Conservation (phyloP, 2,113 vertebrate species). For the Proterorhinus semilunaris region DNA sequence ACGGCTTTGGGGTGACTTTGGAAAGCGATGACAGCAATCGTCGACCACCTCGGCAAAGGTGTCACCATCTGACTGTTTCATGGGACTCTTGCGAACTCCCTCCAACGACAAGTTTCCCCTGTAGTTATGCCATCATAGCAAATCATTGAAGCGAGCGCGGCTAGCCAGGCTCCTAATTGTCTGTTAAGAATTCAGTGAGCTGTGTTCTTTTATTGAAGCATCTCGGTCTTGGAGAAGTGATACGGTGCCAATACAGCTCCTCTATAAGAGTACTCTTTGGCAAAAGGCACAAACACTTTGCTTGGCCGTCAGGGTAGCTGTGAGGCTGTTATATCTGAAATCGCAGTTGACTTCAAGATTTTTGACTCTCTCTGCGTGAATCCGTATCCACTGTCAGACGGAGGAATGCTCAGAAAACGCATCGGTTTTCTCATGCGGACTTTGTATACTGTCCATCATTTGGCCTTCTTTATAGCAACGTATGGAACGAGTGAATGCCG, state of each 20-base stretch:
- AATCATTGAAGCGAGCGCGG: slow-evolving; percentile 73
- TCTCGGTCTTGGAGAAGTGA: slow-evolving; percentile 75
- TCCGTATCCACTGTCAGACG: slow-evolving; percentile 60
- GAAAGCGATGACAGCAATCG: slow-evolving; percentile 72
- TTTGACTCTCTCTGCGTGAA: slow-evolving; percentile 58
- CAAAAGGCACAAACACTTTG: slow-evolving; percentile 77
- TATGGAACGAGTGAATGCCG: not conserved
- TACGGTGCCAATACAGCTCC: slow-evolving; percentile 74
- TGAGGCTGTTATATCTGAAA: slow-evolving; percentile 76
- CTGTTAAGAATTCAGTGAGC: slow-evolving; percentile 76
- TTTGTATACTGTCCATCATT: slow-evolving; percentile 6
- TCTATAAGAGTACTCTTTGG: slow-evolving; percentile 80
- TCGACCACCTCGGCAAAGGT: slow-evolving; percentile 76
- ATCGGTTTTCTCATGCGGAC: slow-evolving; percentile 36
- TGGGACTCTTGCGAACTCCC: slow-evolving; percentile 71
- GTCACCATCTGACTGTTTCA: slow-evolving; percentile 78
- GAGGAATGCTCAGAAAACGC: slow-evolving; percentile 61
- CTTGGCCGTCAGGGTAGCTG: slow-evolving; percentile 74
- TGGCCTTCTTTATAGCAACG: slow-evolving; percentile 14
- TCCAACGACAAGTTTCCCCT: slow-evolving; percentile 80
- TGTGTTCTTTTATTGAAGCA: slow-evolving; percentile 75
- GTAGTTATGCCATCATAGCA: slow-evolving; percentile 79
- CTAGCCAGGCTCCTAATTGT: slow-evolving; percentile 76
- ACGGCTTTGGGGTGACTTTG: slow-evolving; percentile 75
- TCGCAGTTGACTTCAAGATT: slow-evolving; percentile 77